These are phyloP conservation scores for Keiferia lycopersicella DNA, from an alignment of 2,888 invertebrate species.

Conservation along the genomic window DNA sequence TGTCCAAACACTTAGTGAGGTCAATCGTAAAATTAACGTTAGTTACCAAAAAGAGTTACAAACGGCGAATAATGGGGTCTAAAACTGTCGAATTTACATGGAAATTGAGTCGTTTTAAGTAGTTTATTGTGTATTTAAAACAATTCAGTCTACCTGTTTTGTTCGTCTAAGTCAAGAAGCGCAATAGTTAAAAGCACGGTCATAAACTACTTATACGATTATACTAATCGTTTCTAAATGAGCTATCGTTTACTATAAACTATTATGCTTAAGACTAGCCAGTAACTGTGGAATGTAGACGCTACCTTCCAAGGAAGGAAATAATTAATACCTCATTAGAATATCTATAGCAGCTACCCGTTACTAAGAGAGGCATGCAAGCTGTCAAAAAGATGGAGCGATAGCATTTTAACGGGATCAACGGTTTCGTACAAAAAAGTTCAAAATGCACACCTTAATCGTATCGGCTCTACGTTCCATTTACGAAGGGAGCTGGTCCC, in stretches of 20 bases:
- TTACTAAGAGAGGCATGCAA: background rate
- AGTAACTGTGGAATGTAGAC: background rate
- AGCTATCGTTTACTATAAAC: constrained; percentile 19
- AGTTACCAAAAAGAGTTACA: constrained; percentile 39
- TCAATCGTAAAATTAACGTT: constrained; percentile 41
- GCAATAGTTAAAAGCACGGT: constrained; percentile 1
- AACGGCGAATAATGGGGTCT: constrained; percentile 17
- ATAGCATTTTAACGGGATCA: constrained; percentile 19
- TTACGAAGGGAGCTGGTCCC: constrained; percentile 41
- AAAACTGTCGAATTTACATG: constrained; percentile 18
- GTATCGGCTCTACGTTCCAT: constrained; percentile 9
- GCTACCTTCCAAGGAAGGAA: constrained; percentile 20
- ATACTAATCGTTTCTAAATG: constrained; percentile 24
- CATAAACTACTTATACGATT: constrained; percentile 6
- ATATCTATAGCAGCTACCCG: constrained; percentile 10
- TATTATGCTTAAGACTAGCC: background rate
- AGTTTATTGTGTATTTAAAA: constrained; percentile 24
- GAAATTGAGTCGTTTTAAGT: constrained; percentile 19
- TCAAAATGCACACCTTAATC: constrained; percentile 19
- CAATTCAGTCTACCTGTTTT: constrained; percentile 15
- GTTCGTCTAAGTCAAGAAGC: background rate
- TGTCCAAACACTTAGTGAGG: constrained; percentile 49
- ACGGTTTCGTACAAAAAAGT: background rate
- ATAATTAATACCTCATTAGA: constrained; percentile 27
- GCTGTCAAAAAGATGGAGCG: constrained; percentile 10